Conservation (phyloP, 2,797 vertebrate genomes). For the Lithobates sylvaticus region DNA sequence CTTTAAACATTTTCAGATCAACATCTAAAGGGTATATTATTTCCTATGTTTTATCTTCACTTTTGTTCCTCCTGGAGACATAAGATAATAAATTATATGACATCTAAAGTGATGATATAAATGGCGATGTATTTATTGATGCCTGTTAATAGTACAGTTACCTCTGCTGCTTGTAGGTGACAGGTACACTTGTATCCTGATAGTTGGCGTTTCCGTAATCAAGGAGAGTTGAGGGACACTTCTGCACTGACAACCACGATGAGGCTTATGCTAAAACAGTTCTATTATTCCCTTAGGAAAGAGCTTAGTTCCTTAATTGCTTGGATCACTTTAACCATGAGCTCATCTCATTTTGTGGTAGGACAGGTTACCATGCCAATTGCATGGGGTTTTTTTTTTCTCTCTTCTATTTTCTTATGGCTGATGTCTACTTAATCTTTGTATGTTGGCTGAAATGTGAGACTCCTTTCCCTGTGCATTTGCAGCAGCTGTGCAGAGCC, state of each 20-base stretch:
- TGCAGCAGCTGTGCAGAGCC: background rate
- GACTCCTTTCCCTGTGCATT: background rate
- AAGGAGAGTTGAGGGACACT: constrained; percentile 45
- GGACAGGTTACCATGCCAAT: constrained; percentile 55
- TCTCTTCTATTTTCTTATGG: constrained; percentile 23
- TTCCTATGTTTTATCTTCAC: too few relatives aligned
- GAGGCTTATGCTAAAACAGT: constrained; percentile 43
- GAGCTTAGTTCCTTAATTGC: constrained; percentile 57
- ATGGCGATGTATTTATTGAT: too few relatives aligned
- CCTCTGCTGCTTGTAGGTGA: background rate
- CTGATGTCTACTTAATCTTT: constrained; percentile 35
- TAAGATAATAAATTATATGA: too few relatives aligned
- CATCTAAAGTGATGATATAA: too few relatives aligned
- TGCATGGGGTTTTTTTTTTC: background rate
- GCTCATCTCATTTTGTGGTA: constrained; percentile 57
- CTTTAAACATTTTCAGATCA: too few relatives aligned
- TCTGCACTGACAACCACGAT: constrained; percentile 25
- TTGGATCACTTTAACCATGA: constrained; percentile 59
- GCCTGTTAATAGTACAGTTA: too few relatives aligned
- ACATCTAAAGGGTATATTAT: too few relatives aligned
- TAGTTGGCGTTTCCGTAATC: background rate
- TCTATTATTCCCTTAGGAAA: constrained; percentile 54
- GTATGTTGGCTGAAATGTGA: constrained; percentile 33
- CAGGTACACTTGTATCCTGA: background rate
- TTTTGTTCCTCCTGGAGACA: too few relatives aligned